A percentile compares a stretch with the other conserved stretches of the same genome.
Conservation (phyloP, 2,888 invertebrate species). For the Netelia fuscicornis region DNA sequence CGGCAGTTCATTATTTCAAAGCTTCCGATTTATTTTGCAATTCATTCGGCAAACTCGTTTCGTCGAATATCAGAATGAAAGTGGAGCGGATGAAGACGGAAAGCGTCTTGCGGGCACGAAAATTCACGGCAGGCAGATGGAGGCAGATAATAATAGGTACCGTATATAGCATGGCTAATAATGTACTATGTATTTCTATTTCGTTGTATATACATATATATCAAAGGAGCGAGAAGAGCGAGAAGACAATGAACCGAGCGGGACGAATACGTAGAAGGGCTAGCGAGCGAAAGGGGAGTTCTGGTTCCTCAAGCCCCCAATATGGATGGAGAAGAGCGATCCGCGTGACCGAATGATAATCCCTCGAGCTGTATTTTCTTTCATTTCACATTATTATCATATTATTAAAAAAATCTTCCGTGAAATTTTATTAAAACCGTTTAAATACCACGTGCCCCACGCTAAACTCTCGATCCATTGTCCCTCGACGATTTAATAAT, state of each 20-base stretch:
- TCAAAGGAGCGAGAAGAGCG: slow-evolving; percentile 52
- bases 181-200: slow-evolving; percentile 7
- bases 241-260: slow-evolving; percentile 64
- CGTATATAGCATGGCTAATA: slow-evolving; percentile 36
- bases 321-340: slow-evolving; percentile 45
- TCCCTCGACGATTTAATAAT: slow-evolving; percentile 81
- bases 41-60: slow-evolving; percentile 12
- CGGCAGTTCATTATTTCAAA: too few relatives aligned
- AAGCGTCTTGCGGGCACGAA: slow-evolving; percentile 24
- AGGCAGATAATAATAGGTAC: slow-evolving; percentile 51
- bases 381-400: slow-evolving; percentile 84
- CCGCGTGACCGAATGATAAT: slow-evolving; percentile 81
- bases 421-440: slow-evolving; percentile 84
- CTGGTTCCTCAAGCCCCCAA: slow-evolving; percentile 25
- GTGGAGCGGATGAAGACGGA: slow-evolving; percentile 33
- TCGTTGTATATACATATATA: background rate
- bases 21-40: background rate
- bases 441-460: slow-evolving; percentile 80
- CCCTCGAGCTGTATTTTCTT: slow-evolving; percentile 78
- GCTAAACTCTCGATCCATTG: slow-evolving; percentile 73
- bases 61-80: slow-evolving; percentile 69
- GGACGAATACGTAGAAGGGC: slow-evolving; percentile 44
- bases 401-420: slow-evolving; percentile 83
- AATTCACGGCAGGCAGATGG: slow-evolving; percentile 45
- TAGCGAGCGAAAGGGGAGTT: slow-evolving; percentile 48